Base-by-base conservation (phyloP, 2,888 invertebrate genomes). In the Acanthosepion lycidas region DNA sequence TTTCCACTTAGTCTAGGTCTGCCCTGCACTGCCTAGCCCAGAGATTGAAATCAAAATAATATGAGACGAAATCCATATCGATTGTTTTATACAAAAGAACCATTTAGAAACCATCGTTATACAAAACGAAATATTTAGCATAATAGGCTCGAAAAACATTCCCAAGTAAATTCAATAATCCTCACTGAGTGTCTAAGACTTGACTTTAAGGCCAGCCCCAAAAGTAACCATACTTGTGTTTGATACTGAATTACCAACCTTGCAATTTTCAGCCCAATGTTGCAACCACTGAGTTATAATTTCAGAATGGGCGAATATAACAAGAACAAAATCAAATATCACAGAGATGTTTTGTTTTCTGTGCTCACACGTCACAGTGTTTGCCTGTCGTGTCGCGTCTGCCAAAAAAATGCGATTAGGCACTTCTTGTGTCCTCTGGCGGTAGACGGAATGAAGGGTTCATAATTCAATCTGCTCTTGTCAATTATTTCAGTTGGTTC, bases 381-480 rank as follows among this genome's bases (percentile, higher is more conserved):
- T 78, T 78, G 78, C 78, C 15, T 78, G 78, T 78, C 78, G 33
- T 78, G 78, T 15, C 78, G n/a, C n/a, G n/a, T 12, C 78, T 18
- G 18, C 78, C 78, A 78, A 78, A 78, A 78, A 23, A 78, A 78
- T 12, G n/a, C 78, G 18, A 78, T 78, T 78, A 78, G 33, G 78
- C 15, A 78, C 15, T 78, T 78, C n/a, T n/a, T 78, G 78, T 15
- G n/a, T n/a, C 78, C 78, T 78, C 78, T 78, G 33, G 15, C 33
- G 9, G 33, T n/a, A 78, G n/a, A n/a, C n/a, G 15, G n/a, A 78
- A 78, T n/a, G 78, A 78, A 15, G n/a, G n/a, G n/a, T 78, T 78
- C 78, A 78, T 78, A 78, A 78, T 78, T 78, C 78, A 78, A 78
- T 78, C 78, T 78, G 78, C 33, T n/a, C 78, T 33, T 78, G 78